phyloP scores from a whole-genome alignment of 2,888 invertebrate genomes.

The Zaprionus bogoriensis region DNA sequence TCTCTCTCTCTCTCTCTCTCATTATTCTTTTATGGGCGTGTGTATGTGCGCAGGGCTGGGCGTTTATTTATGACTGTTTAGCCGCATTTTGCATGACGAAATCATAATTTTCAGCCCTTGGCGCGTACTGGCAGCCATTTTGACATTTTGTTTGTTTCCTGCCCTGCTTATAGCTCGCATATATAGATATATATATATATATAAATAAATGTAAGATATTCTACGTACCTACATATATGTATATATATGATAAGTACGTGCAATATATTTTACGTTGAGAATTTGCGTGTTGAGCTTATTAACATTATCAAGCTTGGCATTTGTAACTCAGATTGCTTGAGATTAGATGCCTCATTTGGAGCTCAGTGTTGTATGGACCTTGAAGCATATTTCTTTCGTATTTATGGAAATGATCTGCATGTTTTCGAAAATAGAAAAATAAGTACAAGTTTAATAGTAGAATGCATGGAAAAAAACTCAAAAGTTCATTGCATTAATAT shows the following conservation, averaged over 20 bases:
- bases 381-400: background rate
- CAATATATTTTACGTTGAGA: slow-evolving; percentile 53
- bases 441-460: background rate
- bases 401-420: background rate
- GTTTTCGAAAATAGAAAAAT: background rate
- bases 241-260: slow-evolving; percentile 59
- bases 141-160: slow-evolving; percentile 67
- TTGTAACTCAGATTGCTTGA: slow-evolving; percentile 52
- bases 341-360: slow-evolving; percentile 61
- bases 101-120: slow-evolving; percentile 63
- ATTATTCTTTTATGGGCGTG: slow-evolving; percentile 53
- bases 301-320: slow-evolving; percentile 55
- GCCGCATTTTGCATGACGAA: slow-evolving; percentile 72
- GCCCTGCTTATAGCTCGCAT: slow-evolving; percentile 26
- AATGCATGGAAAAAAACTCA: background rate
- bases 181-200: background rate
- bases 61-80: slow-evolving; percentile 71
- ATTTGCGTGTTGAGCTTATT: slow-evolving; percentile 55
- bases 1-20: slow-evolving; percentile 19
- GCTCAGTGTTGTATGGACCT: slow-evolving; percentile 16
- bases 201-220: background rate
- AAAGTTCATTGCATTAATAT: too few relatives aligned
- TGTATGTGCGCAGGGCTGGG: slow-evolving; percentile 15
- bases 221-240: background rate
- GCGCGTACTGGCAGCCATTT: slow-evolving; percentile 39